A percentile compares a stretch with the other conserved stretches of the same genome.
Evolutionary conservation across 1,140 invertebrate genomes (phyloP).

Genomic region (Megalopta genalis): DNA sequence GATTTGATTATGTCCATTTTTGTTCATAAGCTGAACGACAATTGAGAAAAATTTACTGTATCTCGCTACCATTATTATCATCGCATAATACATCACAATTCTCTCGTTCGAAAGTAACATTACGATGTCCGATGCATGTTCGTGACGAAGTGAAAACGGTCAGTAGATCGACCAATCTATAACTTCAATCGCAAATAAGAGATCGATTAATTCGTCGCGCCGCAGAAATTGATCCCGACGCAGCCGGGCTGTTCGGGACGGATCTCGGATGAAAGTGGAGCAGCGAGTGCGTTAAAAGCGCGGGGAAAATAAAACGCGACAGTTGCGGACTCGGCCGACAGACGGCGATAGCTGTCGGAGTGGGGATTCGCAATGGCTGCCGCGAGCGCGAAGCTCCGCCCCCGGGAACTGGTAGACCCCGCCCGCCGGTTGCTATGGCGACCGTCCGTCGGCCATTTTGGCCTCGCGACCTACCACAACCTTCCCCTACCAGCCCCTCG

Average conservation of each 20-base stretch:
- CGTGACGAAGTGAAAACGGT: no score
- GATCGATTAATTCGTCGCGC: background rate
- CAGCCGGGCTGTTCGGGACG: background rate
- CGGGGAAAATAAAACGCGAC: constrained; percentile 22
- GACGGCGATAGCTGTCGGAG: constrained; percentile 72
- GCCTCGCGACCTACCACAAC: constrained; percentile 72
- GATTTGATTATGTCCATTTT: no score
- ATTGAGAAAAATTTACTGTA: no score
- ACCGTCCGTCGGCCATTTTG: constrained; percentile 74
- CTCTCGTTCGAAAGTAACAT: no score
- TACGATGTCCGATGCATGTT: no score
- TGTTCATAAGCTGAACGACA: no score
- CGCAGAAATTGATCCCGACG: background rate
- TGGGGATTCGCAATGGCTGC: constrained; percentile 70
- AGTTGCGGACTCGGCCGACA: constrained; percentile 43
- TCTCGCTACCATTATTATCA: no score
- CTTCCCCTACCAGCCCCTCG: constrained; percentile 34
- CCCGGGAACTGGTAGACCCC: constrained; percentile 51
- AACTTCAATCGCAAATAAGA: no score
- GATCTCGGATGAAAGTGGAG: background rate
- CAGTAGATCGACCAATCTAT: no score
- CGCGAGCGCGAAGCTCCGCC: constrained; percentile 61
- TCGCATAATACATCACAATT: no score
- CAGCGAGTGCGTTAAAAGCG: constrained; percentile 2
- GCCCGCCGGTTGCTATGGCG: constrained; percentile 70